Percentiles rank a stretch among this genome's conserved stretches.
Conservation (phyloP, 2,797 vertebrate genomes). For the Percopsis omiscomaycus region DNA sequence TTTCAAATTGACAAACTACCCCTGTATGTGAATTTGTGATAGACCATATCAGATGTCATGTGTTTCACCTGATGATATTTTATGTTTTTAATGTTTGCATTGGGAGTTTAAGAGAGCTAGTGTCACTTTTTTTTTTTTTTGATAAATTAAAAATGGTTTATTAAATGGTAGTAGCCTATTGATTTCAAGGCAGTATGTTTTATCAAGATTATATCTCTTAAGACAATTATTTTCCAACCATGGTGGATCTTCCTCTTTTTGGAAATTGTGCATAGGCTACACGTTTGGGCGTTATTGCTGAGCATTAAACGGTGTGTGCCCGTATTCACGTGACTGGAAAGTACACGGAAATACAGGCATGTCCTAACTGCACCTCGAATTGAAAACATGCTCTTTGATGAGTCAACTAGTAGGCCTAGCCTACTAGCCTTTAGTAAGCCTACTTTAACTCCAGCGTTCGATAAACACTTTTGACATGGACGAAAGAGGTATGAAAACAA, state of each 20-base stretch:
- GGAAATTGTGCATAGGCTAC: not conserved
- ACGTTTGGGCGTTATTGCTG: conserved; percentile 20
- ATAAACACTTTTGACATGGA: conserved; percentile 34
- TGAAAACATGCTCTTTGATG: conserved; percentile 13
- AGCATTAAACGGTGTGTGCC: conserved; percentile 5
- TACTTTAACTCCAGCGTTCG: no score
- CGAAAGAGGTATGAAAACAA: conserved; percentile 41
- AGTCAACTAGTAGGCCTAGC: conserved; percentile 1
- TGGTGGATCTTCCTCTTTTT: conserved; percentile 44
- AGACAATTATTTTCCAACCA: not conserved
- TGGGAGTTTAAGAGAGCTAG: conserved; percentile 50
- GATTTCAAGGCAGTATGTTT: no score
- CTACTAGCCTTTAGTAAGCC: no score
- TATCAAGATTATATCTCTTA: not conserved
- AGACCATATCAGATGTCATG: conserved; percentile 32
- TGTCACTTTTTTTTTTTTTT: not conserved
- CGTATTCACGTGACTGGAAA: conserved; percentile 16
- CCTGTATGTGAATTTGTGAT: conserved; percentile 12
- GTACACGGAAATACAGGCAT: conserved; percentile 46
- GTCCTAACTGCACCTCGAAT: conserved; percentile 50
- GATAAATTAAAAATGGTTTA: not conserved
- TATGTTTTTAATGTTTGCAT: conserved; percentile 31
- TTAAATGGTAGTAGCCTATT: no score
- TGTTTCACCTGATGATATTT: conserved; percentile 37
- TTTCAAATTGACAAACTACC: not conserved